Evolutionary conservation across 2,888 invertebrate species (phyloP), one percentile per base, ranked within the genome.

Genomic region (Acanthococcus lagerstroemiae): DNA sequence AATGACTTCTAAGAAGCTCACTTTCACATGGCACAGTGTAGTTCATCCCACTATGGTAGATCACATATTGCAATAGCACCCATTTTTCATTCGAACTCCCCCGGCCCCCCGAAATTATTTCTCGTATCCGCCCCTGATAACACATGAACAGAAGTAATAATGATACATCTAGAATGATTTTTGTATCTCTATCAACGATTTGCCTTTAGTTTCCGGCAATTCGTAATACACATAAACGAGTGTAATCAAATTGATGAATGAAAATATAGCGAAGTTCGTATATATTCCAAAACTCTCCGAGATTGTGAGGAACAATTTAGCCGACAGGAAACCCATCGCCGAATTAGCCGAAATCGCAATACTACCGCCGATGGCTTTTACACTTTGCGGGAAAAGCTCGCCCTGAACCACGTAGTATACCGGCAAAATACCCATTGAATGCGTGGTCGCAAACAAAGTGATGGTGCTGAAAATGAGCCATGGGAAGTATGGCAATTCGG

Each of bases 141-240:
- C 15, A 9, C 37, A 15, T 15, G 37, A 37, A 15, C 37, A 9
- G 37, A 37, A 7, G 6, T 7, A 37, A 37, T 37, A 3, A 19
- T 15, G 6, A 37, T 37, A 37, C 37, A 9, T 37, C 7, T 45
- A 17, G 21, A 52, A 22, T 6, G 52, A 4, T n/a, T 54, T 22
- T 24, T 63, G 63, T 37, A 63, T 63, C 9, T 63, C 54, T 6
- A 52, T 54, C 44, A 63, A 52, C 26, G 54, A 19, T 24, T 63
- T 63, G 24, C 52, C 52, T 17, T 52, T 30, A 5, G 63, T 63
- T 24, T 63, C 63, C 0, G 63, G 63, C 15, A 63, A 48, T 1
- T 52, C 37, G 17, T 54, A 52, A 30, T 63, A 63, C 2, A 63
- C 52, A 17, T 52, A 63, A 5, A 63, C 3, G 4, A 50, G 21